A percentile compares a stretch with the other conserved stretches of the same genome.
phyloP scores from a whole-genome alignment of 2,888 invertebrate species.

The Dendrolimus pini region DNA sequence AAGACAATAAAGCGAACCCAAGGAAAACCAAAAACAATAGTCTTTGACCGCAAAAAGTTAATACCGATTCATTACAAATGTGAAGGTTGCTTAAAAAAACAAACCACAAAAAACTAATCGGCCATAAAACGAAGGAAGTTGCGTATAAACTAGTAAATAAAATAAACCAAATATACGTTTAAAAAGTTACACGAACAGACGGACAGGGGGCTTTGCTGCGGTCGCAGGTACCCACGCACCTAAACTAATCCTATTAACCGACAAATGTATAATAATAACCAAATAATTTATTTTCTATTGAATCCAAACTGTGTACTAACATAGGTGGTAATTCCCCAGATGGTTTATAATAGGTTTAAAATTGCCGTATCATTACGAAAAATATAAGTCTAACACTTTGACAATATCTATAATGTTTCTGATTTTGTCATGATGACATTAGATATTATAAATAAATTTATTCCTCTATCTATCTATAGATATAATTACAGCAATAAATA shows the following conservation, averaged over 20 bases:
- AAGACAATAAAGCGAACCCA: background rate
- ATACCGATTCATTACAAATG: conserved; percentile 45
- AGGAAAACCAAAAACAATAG: conserved; percentile 37
- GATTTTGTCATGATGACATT: too few relatives aligned
- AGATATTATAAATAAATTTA: too few relatives aligned
- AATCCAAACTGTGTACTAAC: conserved; percentile 35
- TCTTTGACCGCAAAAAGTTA: conserved; percentile 43
- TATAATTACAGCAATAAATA: too few relatives aligned
- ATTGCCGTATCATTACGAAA: conserved; percentile 29
- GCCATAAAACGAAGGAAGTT: conserved; percentile 64
- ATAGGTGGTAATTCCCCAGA: conserved; percentile 25
- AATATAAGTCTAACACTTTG: too few relatives aligned
- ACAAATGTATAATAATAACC: conserved; percentile 48
- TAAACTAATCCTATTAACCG: conserved; percentile 63
- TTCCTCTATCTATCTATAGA: too few relatives aligned
- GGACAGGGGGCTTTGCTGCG: conserved; percentile 42
- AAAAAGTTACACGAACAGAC: conserved; percentile 55
- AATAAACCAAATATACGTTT: conserved; percentile 66
- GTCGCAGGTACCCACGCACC: conserved; percentile 62
- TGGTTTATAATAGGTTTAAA: conserved; percentile 30
- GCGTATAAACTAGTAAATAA: conserved; percentile 72
- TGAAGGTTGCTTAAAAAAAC: conserved; percentile 42
- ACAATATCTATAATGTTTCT: too few relatives aligned
- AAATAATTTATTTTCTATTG: conserved; percentile 66
- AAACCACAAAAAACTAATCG: conserved; percentile 69